These are phyloP conservation scores for Ophioninae sp. DNA, from an alignment of 2,888 invertebrate genomes.

Conservation along the genomic window DNA sequence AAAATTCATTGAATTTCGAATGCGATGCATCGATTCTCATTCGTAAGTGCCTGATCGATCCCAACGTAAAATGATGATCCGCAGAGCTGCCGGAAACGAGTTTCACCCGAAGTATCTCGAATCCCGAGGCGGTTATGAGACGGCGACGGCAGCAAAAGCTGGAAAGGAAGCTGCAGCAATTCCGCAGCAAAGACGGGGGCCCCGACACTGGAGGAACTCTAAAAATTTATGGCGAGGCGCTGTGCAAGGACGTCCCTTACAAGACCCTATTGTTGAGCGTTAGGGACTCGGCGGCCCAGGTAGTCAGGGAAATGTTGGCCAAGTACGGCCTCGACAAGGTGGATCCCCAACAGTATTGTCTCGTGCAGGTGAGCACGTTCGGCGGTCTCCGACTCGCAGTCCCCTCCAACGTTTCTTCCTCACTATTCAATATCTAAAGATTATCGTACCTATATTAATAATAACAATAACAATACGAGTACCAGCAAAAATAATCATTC, in stretches of 20 bases:
- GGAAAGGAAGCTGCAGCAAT: conserved; percentile 97
- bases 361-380: conserved; percentile 90
- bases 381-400: background rate
- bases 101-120: conserved; percentile 99
- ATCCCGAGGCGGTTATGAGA: conserved; percentile 99
- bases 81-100: conserved; percentile 97
- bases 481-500: background rate
- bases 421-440: background rate
- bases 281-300: conserved; percentile 94
- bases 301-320: conserved; percentile 97
- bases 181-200: conserved; percentile 96
- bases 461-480: background rate
- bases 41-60: background rate
- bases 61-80: conserved; percentile 60
- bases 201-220: conserved; percentile 96
- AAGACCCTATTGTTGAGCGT: conserved; percentile 97
- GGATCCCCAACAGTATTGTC: conserved; percentile 95
- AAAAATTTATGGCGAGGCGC: conserved; percentile 97
- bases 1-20: background rate
- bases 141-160: conserved; percentile 97
- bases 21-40: background rate
- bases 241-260: conserved; percentile 98
- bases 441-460: background rate
- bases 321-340: conserved; percentile 97
- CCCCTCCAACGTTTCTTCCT: background rate